Evolutionary conservation across 2,888 invertebrate species (phyloP), one percentile per base, ranked within the genome.

Genomic region (Drosophila pseudotalamancana): DNA sequence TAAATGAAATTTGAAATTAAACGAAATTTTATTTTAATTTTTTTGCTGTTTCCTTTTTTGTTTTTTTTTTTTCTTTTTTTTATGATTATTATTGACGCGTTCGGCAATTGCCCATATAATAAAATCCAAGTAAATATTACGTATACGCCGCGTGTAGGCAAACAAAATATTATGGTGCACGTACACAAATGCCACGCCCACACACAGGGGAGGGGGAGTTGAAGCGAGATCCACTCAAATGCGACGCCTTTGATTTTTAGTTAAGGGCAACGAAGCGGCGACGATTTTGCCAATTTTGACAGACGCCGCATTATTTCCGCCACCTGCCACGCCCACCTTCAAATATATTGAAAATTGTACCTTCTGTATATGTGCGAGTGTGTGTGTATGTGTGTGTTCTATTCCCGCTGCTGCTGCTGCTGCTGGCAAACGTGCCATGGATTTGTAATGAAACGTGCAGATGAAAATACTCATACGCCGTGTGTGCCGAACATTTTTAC

Each of bases 281-380:
- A 61, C 81, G 85, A 82, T 82, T 81, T 77, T 81, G 85, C 81
- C 85, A 81, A 81, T 85, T 81, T 81, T 81, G 82, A 82, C 85
- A 85, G 84, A 69, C 72, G 73, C 81, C 80, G 69, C 77, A 85
- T 81, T 85, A 85, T 85, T 85, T 81, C 81, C 81, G 77, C 51
- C 85, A 81, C 46, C 81, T 78, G 80, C 73, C 85, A 84, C 78
- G 76, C 76, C 79, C 60, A 62, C 62, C 51, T 48, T 35, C 64
- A 76, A 79, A 83, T 83, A 83, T 83, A 81, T 81, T 81, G 81
- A 81, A 81, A 81, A 84, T 78, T 73, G 39, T 56, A 46, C 50
- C 19, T 21, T 31, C 12, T n/a, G 16, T 23, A 27, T 54, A 42
- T 43, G n/a, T 31, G 23, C 34, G 34, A 37, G 12, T 48, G 48